phyloP scores from a whole-genome alignment of 2,797 vertebrate species.

The Cuniculus paca region DNA sequence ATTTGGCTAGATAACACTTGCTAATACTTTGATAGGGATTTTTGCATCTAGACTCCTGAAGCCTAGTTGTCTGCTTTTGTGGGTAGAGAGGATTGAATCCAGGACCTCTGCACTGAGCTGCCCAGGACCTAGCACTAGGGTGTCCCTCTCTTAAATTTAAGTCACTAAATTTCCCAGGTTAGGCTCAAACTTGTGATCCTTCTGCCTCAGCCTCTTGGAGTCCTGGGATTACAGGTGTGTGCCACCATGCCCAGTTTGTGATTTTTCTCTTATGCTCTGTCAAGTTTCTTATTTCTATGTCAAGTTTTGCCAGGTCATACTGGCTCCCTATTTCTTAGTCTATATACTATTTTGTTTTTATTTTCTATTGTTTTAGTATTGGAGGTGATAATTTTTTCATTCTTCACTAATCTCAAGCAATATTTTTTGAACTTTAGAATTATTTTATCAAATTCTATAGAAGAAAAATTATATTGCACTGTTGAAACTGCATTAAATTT shows the following conservation, averaged over 20 bases:
- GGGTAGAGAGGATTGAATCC: neutral
- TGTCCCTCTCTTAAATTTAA: neutral
- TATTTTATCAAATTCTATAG: constrained; percentile 45
- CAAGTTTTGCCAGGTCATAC: constrained; percentile 11
- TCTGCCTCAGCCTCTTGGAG: neutral
- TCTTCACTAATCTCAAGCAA: constrained; percentile 43
- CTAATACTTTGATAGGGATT: constrained; percentile 37
- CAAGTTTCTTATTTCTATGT: neutral
- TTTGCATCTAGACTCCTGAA: constrained; percentile 33
- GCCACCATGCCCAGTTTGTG: neutral
- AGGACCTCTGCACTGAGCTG: neutral
- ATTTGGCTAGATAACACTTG: constrained; percentile 22
- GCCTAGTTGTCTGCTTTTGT: neutral
- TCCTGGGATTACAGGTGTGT: neutral
- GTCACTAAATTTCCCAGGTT: neutral
- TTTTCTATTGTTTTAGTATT: constrained; percentile 43
- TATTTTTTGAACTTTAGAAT: constrained; percentile 39
- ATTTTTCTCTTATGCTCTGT: constrained; percentile 23
- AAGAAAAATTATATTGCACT: neutral
- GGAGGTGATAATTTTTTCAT: constrained; percentile 53
- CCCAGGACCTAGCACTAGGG: neutral
- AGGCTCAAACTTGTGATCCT: neutral
- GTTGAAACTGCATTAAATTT: constrained; percentile 26
- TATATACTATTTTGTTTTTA: constrained; percentile 19
- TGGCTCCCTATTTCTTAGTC: constrained; percentile 28